phyloP scores from a whole-genome alignment of 2,113 vertebrate species.

The Lamprologus speciosus region DNA sequence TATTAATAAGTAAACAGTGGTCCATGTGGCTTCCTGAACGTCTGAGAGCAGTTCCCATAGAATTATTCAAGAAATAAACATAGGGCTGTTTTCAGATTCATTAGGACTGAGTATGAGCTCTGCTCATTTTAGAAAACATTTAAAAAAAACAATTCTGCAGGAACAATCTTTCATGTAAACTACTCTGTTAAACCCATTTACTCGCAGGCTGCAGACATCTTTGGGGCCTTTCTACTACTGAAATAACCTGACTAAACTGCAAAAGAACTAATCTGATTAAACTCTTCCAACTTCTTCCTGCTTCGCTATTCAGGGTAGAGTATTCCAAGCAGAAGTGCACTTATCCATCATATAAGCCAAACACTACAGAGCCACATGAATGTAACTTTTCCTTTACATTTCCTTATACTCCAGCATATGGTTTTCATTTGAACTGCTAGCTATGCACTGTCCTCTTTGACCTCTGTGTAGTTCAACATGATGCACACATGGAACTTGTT shows the following conservation, averaged over 20 bases:
- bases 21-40: neutral
- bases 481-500: conserved; percentile 60
- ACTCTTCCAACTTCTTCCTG: neutral
- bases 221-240: neutral
- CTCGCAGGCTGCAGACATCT: neutral
- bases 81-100: neutral
- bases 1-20: conserved; percentile 13
- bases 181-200: neutral
- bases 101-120: neutral
- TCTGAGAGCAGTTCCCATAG: conserved; percentile 4
- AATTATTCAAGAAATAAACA: conserved; percentile 9
- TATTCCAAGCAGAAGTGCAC: neutral
- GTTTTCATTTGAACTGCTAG: conserved; percentile 50
- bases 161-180: neutral
- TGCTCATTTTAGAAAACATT: neutral
- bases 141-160: neutral
- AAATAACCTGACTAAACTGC: neutral
- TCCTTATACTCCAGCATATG: conserved; percentile 48
- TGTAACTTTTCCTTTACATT: neutral
- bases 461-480: conserved; percentile 26
- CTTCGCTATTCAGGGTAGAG: neutral
- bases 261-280: neutral
- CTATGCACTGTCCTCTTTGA: conserved; percentile 6
- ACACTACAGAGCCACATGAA: neutral
- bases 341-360: neutral